A percentile compares a stretch with the other conserved stretches of the same genome.
These are phyloP conservation scores for Triplophysa dalaica DNA, from an alignment of 2,113 vertebrate species.

Conservation along the genomic window DNA sequence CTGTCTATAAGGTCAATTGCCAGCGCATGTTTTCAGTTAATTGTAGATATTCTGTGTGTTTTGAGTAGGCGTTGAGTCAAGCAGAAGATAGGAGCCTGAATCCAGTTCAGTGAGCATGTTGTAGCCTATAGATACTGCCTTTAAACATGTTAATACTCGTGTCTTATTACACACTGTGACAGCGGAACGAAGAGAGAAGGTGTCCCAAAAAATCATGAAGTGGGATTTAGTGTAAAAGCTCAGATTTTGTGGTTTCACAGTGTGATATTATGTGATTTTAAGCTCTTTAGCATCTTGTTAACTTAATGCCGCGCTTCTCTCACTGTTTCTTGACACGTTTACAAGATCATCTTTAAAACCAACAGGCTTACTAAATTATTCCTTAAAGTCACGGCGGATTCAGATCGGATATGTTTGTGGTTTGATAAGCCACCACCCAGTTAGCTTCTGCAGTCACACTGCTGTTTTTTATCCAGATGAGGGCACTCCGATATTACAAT, in stretches of 20 bases:
- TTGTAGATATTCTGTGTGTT: conserved; percentile 22
- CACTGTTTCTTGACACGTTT: conserved; percentile 7
- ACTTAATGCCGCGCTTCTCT: conserved; percentile 8
- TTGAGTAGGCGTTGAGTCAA: conserved; percentile 6
- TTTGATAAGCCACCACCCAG: neutral
- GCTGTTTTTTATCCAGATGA: conserved; percentile 40
- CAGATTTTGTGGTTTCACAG: conserved; percentile 20
- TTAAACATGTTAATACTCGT: neutral
- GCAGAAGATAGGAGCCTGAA: neutral
- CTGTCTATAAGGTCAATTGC: conserved; percentile 35
- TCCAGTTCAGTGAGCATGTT: conserved; percentile 10
- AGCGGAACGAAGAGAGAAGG: neutral
- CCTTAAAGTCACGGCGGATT: neutral
- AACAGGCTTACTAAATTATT: neutral
- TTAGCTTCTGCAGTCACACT: neutral
- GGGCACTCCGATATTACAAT: conserved; percentile 44
- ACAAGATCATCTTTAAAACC: conserved; percentile 15
- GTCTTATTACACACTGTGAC: neutral
- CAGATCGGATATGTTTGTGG: neutral
- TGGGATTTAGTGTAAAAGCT: conserved; percentile 6
- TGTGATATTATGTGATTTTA: conserved; percentile 4
- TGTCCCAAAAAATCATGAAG: neutral
- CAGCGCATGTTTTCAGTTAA: conserved; percentile 18
- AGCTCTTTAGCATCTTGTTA: conserved; percentile 30
- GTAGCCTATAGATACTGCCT: neutral